A percentile compares a stretch with the other conserved stretches of the same genome.
These are phyloP conservation scores for Rhabdophis nuchalis DNA, from an alignment of 2,797 vertebrate genomes.

Conservation along the genomic window DNA sequence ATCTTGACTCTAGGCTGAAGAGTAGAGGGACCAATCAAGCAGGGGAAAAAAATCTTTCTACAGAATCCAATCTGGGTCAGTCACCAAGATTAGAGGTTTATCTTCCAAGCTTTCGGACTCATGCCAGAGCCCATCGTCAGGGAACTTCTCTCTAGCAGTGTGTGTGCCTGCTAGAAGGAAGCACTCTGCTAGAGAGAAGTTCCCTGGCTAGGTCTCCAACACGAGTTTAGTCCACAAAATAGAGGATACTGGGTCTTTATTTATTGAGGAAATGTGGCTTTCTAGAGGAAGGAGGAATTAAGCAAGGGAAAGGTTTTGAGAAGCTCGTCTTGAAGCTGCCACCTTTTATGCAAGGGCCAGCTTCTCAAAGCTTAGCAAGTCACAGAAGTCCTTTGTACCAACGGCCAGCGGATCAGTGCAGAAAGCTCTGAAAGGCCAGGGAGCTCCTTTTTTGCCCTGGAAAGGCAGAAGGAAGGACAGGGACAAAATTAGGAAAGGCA, in stretches of 20 bases:
- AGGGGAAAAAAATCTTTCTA: background rate
- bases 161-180: background rate
- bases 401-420: background rate
- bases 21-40: background rate
- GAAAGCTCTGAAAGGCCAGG: background rate
- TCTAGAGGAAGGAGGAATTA: background rate
- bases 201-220: background rate
- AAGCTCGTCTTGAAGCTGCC: background rate
- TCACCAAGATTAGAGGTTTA: background rate
- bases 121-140: background rate
- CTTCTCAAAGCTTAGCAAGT: background rate
- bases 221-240: background rate
- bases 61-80: background rate
- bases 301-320: background rate
- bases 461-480: background rate
- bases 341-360: background rate
- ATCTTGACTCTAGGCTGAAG: background rate
- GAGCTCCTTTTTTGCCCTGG: background rate
- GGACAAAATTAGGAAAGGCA: background rate
- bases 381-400: background rate
- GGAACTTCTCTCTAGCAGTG: background rate
- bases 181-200: too few species aligned
- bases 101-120: background rate
- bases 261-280: background rate
- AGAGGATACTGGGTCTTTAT: background rate